Evolutionary conservation across 2,888 invertebrate genomes (phyloP).

Genomic region (Pinctada fucata): DNA sequence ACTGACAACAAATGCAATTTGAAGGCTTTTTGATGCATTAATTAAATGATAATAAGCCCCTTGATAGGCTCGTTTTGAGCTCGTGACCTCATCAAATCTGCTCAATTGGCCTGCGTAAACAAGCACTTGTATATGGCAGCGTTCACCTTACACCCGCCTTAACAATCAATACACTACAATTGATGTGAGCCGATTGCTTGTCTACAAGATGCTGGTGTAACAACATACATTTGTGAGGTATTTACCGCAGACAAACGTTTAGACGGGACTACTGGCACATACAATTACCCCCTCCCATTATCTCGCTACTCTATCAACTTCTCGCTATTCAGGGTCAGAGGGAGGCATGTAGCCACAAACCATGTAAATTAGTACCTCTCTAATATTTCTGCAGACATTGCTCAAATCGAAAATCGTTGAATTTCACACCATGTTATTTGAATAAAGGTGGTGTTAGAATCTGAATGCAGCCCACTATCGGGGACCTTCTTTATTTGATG

Average conservation of each 20-base stretch:
- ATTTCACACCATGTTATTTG: neutral
- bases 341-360: neutral
- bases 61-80: no score
- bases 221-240: constrained; percentile 3
- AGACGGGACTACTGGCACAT: neutral
- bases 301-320: constrained; percentile 3
- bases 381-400: neutral
- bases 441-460: neutral
- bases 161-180: neutral
- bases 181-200: neutral
- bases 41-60: no score
- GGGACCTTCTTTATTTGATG: neutral
- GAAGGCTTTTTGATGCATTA: no score
- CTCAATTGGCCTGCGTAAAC: no score
- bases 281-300: neutral
- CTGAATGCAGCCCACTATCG: no score
- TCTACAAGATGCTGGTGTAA: neutral
- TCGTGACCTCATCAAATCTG: no score
- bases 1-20: no score
- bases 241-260: constrained; percentile 4
- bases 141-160: neutral
- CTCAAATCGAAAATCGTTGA: neutral
- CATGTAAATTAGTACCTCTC: neutral
- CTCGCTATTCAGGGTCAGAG: neutral
- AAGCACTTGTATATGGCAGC: neutral